Base-by-base conservation (phyloP, 1,140 invertebrate species). In the Drosophila nikananu region DNA sequence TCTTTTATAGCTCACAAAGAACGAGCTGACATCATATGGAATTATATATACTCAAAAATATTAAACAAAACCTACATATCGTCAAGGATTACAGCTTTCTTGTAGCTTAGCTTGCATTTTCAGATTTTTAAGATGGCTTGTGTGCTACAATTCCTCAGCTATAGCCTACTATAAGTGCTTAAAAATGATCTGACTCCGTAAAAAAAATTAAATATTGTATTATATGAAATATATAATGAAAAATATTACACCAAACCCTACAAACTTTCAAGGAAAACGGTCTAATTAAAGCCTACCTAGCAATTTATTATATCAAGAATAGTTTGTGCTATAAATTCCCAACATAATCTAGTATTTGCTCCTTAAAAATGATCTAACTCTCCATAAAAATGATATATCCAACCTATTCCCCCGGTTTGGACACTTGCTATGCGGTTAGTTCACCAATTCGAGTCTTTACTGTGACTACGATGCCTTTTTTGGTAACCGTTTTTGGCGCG, bases 401-500 rank as follows among this genome's bases (percentile, higher is more conserved):
- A 9, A 10, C 1, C 1, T n/a, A 39, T 8, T n/a, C 23, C 15
- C 8, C 15, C n/a, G 1, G 7, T 10, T 17, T 23, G 2, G 0
- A 1, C 12, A 21, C 12, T 54, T 9, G 30, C 12, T 23, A 5
- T 23, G 5, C 5, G 1, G 1, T 39, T 39, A 12, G 35, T 25
- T 25, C 32, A 23, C 15, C 35, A 0, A 17, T 17, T 23, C 35
- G 1, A 25, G 35, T 37, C 32, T 19, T 39, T 23, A 60, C 42
- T 48, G 17, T 30, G 51, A n/a, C 7, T 51, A 1, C 12, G 21
- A 25, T 57, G 21, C 54, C 54, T 17, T 57, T 57, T 66, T 52
- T 52, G 49, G 67, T 51, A 41, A 48, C 60, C 63, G 63, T 61
- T 66, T 80, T 80, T 80, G 71, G 59, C 60, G 70, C 71, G 64